A percentile compares a stretch with the other conserved stretches of the same genome.
Evolutionary conservation across 53 echinoderm and acorn worm species (phyloP).

Genomic region (Patiria pectinifera): DNA sequence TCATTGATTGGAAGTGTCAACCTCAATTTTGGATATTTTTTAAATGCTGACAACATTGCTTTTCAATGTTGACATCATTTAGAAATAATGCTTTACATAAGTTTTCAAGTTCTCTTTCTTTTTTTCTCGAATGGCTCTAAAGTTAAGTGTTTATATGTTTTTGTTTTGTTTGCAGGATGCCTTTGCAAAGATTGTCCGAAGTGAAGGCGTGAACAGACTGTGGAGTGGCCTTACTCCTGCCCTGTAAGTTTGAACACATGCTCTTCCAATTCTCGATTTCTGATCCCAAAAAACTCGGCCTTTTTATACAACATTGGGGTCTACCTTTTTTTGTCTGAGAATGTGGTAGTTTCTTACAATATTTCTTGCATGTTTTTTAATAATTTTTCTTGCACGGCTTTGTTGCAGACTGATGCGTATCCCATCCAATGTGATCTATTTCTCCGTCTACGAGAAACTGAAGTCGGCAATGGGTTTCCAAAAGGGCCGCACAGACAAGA

Average conservation of each 20-base stretch:
- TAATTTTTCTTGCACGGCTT: background rate
- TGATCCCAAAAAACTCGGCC: too few species aligned
- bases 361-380: too few species aligned
- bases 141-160: background rate
- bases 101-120: background rate
- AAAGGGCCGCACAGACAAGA: slow-evolving; percentile 43
- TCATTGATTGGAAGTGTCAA: too few species aligned
- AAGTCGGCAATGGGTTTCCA: slow-evolving; percentile 68
- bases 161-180: slow-evolving; percentile 60
- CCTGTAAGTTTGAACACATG: slow-evolving; percentile 46
- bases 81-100: background rate
- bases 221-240: slow-evolving; percentile 73
- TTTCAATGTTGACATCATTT: too few species aligned
- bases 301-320: too few species aligned
- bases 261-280: background rate
- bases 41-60: too few species aligned
- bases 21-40: too few species aligned
- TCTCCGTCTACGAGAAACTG: slow-evolving; percentile 74
- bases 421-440: slow-evolving; percentile 79
- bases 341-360: too few species aligned
- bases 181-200: slow-evolving; percentile 55
- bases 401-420: slow-evolving; percentile 70
- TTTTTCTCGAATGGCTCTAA: background rate
- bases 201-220: slow-evolving; percentile 56
- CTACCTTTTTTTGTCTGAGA: too few species aligned